Base-by-base conservation (phyloP, 2,888 invertebrate genomes). In the Apodemia duryi region DNA sequence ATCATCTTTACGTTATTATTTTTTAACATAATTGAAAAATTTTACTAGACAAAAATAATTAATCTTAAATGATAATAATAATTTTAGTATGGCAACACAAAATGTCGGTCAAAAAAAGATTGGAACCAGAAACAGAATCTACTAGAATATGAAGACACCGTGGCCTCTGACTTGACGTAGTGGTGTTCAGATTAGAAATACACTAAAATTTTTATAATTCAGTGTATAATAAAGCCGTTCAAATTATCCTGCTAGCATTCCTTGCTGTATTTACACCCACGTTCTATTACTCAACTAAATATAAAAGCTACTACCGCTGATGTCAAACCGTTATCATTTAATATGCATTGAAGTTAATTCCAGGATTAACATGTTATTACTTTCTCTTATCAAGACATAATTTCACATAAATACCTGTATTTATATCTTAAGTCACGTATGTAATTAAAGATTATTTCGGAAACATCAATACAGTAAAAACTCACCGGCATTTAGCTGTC, bases 401-500 rank as follows among this genome's bases (percentile, higher is more conserved):
- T 38, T 43, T 41, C 41, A 61, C 21, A 65, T 67, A 65, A 65
- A 65, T 52, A 65, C 62, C 62, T 63, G 66, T 64, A 63, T 64
- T 64, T 62, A 78, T 75, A 75, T 76, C 77, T 81, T 79, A 81
- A 83, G 79, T 78, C 76, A 74, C 69, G 68, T 80, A 81, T 83
- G 73, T 73, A 77, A 82, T 79, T 79, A 73, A 70, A 82, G 83
- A 84, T 88, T 84, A 84, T 81, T 81, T 80, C 76, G 82, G 79
- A 78, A 78, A 76, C 77, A 78, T 81, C 83, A 85, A 85, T 81
- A 81, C 80, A 81, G 81, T 84, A 85, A 84, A 85, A 86, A 74
- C 73, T 70, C 71, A 77, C 82, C 77, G 83, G 86, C 85, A 88
- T 88, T 88, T 84, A 88, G 80, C 81, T 84, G 89, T 88, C 88